Evolutionary conservation across 2,888 invertebrate genomes (phyloP).

Genomic region (Stenolophus ochropezus): DNA sequence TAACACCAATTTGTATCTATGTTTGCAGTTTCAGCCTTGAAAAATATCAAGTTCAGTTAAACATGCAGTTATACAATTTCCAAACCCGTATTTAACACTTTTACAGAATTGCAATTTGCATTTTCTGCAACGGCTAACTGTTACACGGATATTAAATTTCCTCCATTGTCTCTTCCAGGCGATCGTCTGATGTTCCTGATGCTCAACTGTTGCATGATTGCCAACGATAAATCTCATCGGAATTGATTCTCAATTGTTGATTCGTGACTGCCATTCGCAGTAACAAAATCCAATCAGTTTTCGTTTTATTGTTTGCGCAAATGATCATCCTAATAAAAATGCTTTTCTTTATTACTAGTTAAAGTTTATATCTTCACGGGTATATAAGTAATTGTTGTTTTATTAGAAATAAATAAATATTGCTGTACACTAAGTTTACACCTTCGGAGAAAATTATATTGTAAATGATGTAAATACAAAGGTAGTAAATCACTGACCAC

Average conservation of each 20-base stretch:
- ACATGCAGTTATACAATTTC: slow-evolving; percentile 33
- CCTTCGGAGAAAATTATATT: background rate
- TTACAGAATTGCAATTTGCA: slow-evolving; percentile 22
- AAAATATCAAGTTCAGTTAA: slow-evolving; percentile 36
- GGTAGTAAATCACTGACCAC: background rate
- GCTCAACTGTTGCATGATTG: slow-evolving; percentile 33
- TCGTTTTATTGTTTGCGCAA: slow-evolving; percentile 5
- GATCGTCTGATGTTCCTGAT: slow-evolving; percentile 7
- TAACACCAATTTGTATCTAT: background rate
- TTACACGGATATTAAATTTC: slow-evolving; percentile 44
- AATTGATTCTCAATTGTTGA: slow-evolving; percentile 38
- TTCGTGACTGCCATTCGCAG: slow-evolving; percentile 33
- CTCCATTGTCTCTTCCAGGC: background rate
- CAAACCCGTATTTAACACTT: background rate
- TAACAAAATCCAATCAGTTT: slow-evolving; percentile 31
- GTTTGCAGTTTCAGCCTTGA: background rate
- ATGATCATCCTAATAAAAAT: background rate
- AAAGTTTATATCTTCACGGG: background rate
- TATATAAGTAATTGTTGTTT: background rate
- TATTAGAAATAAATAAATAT: background rate
- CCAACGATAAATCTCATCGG: slow-evolving; percentile 14
- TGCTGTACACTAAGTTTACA: background rate
- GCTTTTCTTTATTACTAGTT: background rate
- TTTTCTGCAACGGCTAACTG: slow-evolving; percentile 11
- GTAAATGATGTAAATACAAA: background rate